Percentiles rank a stretch among this genome's conserved stretches.
These are phyloP conservation scores for Nothoprocta pentlandii DNA, from an alignment of 2,113 vertebrate genomes.

Conservation along the genomic window DNA sequence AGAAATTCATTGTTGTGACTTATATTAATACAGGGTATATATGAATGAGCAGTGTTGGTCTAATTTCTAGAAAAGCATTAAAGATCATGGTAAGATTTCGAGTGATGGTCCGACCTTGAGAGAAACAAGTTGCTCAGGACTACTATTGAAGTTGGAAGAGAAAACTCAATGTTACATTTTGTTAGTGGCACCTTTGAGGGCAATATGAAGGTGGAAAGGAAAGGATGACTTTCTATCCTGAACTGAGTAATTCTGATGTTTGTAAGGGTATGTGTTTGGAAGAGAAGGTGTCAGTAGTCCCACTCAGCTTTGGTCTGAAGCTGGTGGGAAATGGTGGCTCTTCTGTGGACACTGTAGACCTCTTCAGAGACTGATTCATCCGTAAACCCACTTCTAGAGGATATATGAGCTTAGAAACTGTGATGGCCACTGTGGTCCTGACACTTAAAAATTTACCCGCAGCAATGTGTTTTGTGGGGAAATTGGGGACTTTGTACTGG, in stretches of 20 bases:
- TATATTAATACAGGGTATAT: neutral
- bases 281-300: neutral
- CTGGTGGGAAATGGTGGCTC: neutral
- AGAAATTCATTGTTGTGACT: neutral
- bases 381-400: neutral
- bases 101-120: neutral
- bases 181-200: neutral
- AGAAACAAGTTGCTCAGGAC: neutral
- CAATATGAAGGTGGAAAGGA: neutral
- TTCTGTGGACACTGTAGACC: neutral
- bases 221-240: neutral
- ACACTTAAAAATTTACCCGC: neutral
- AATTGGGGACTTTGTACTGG: neutral
- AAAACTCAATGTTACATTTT: neutral
- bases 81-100: neutral
- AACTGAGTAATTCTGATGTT: neutral
- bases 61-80: neutral
- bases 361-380: neutral
- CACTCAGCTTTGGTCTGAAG: neutral
- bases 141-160: neutral
- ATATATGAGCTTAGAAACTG: rapidly evolving
- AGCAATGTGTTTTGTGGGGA: rapidly evolving
- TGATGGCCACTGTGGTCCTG: neutral
- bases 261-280: neutral
- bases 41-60: neutral